phyloP scores from a whole-genome alignment of 2,113 vertebrate species.

The Thermophis baileyi region DNA sequence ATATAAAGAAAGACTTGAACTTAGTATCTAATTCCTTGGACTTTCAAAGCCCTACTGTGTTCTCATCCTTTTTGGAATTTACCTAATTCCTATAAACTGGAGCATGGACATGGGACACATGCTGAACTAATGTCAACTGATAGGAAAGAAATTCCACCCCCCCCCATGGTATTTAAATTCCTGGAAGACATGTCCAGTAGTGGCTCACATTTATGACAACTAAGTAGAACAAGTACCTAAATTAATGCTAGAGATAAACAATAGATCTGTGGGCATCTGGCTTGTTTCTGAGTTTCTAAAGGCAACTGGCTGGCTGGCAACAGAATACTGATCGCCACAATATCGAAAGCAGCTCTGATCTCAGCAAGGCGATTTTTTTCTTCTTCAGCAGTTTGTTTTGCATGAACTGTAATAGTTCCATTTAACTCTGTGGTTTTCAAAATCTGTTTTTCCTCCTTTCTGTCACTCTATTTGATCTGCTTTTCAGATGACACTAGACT shows the following conservation, averaged over 20 bases:
- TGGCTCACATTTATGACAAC: background rate
- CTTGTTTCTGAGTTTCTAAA: background rate
- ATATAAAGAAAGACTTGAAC: background rate
- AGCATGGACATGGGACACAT: background rate
- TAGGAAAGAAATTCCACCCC: background rate
- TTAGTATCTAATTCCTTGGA: background rate
- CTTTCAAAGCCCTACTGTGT: background rate
- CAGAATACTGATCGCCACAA: background rate
- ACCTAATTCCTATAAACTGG: background rate
- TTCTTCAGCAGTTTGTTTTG: background rate
- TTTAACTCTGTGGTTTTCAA: background rate
- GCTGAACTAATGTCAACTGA: background rate
- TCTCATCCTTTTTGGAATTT: background rate
- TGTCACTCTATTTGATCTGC: background rate
- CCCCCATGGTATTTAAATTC: background rate
- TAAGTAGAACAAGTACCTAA: background rate
- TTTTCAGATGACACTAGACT: background rate
- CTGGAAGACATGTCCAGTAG: background rate
- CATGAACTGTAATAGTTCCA: background rate
- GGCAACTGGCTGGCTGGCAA: background rate
- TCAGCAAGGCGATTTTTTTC: background rate
- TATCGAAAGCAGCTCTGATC: background rate
- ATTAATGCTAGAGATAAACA: background rate
- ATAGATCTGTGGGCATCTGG: background rate
- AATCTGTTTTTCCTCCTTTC: background rate